A percentile compares a stretch with the other conserved stretches of the same genome.
Evolutionary conservation across 92 coral and sea anemone species (phyloP).

Genomic region (Heliopora coerulea): DNA sequence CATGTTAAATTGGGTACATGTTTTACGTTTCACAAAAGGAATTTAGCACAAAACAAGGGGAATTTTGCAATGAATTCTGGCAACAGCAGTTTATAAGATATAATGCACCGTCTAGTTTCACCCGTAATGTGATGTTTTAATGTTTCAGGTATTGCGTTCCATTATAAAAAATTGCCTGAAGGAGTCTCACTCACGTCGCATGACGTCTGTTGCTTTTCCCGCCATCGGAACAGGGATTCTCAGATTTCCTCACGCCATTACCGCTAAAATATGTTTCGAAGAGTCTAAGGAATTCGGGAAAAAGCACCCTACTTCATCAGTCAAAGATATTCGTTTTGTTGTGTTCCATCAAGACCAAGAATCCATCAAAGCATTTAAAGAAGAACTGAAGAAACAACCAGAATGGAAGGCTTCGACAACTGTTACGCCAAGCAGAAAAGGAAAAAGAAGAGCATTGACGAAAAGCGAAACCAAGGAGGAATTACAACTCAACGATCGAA

Average conservation of each 20-base stretch:
- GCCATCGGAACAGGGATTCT: slow-evolving; percentile 85
- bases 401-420: not conserved
- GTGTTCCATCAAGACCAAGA: slow-evolving; percentile 56
- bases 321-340: slow-evolving; percentile 67
- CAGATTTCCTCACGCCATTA: slow-evolving; percentile 59
- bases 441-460: no score
- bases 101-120: not conserved
- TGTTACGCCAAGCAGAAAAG: not conserved
- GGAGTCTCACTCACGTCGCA: not conserved
- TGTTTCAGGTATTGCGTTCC: slow-evolving; percentile 7
- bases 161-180: slow-evolving; percentile 14
- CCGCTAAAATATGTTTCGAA: slow-evolving; percentile 44
- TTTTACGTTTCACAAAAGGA: no score
- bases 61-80: no score
- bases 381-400: slow-evolving; percentile 20
- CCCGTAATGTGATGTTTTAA: not conserved
- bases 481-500: not conserved
- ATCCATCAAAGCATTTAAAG: slow-evolving; percentile 30
- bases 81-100: no score
- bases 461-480: no score
- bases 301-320: slow-evolving; percentile 43
- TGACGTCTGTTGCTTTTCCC: slow-evolving; percentile 54
- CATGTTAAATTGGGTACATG: no score
- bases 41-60: no score
- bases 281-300: slow-evolving; percentile 54